phyloP scores from a whole-genome alignment of 2,888 invertebrate species.

The Nephrotoma appendiculata region DNA sequence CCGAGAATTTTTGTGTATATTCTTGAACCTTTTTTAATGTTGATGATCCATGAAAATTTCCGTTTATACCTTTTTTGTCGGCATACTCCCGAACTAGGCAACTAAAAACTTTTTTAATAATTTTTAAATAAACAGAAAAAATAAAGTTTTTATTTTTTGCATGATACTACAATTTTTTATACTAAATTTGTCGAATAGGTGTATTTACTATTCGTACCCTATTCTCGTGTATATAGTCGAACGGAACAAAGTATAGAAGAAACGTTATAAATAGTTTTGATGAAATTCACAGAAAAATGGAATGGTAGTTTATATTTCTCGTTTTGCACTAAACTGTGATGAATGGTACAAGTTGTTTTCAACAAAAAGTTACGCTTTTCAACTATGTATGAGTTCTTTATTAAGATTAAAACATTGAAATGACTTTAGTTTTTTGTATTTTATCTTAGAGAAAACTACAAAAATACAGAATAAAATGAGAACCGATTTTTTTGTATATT shows the following conservation, averaged over 20 bases:
- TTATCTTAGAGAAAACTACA: not conserved
- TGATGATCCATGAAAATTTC: not conserved
- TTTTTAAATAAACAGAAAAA: not conserved
- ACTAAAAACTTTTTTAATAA: not conserved
- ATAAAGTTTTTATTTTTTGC: not conserved
- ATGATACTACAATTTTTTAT: not conserved
- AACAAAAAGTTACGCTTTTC: not conserved
- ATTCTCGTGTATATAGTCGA: not conserved
- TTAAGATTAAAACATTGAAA: not conserved
- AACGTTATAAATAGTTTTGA: not conserved
- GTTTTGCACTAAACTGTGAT: not conserved
- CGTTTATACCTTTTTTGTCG: not conserved
- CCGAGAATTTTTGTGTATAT: not conserved
- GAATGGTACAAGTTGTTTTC: not conserved
- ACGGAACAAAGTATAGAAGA: not conserved
- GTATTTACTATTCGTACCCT: not conserved
- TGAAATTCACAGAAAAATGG: not conserved
- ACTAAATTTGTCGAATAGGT: not conserved
- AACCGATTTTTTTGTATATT: not conserved
- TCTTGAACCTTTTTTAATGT: not conserved
- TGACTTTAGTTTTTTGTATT: not conserved
- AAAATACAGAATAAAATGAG: not conserved
- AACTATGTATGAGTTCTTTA: not conserved
- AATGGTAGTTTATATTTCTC: not conserved
- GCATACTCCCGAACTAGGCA: not conserved